Conservation (phyloP, 2,888 invertebrate genomes). For the Thereva nobilitata region DNA sequence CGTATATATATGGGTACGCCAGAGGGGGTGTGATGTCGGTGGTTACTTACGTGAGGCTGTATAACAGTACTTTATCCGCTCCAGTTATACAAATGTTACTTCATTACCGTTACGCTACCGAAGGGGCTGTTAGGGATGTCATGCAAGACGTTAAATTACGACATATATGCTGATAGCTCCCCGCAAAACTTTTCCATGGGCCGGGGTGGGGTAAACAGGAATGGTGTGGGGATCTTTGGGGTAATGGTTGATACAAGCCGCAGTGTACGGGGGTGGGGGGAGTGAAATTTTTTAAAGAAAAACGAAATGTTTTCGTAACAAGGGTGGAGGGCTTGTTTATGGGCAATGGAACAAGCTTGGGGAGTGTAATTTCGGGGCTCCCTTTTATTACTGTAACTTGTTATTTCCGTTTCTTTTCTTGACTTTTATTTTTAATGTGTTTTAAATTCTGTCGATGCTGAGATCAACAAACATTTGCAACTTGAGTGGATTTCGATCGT, state of each 20-base stretch:
- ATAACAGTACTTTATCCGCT: constrained; percentile 10
- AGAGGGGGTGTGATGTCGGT: too few relatives aligned
- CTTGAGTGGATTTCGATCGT: too few relatives aligned
- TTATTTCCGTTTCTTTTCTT: not conserved
- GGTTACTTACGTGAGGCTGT: too few relatives aligned
- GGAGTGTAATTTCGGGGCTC: constrained; percentile 3
- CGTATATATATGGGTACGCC: too few relatives aligned
- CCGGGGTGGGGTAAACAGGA: constrained; percentile 2
- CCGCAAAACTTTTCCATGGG: not conserved
- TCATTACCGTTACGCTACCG: constrained; percentile 14
- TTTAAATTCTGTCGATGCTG: constrained; percentile 13
- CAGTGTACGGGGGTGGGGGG: not conserved
- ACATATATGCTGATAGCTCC: constrained; percentile 17
- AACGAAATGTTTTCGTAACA: not conserved
- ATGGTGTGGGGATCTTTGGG: constrained; percentile 5
- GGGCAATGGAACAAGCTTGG: not conserved
- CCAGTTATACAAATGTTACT: constrained; percentile 14
- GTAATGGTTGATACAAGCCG: constrained; percentile 1
- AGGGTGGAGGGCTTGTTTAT: constrained; percentile 8
- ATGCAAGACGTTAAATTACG: constrained; percentile 32
- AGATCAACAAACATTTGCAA: constrained; percentile 4
- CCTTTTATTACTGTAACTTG: constrained; percentile 19
- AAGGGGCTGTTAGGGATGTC: constrained; percentile 26
- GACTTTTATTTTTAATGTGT: constrained; percentile 25
- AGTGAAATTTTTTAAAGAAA: not conserved